Evolutionary conservation across 1,140 invertebrate genomes (phyloP), one percentile per base, ranked within the genome.

Genomic region (Bombus pyrosoma): DNA sequence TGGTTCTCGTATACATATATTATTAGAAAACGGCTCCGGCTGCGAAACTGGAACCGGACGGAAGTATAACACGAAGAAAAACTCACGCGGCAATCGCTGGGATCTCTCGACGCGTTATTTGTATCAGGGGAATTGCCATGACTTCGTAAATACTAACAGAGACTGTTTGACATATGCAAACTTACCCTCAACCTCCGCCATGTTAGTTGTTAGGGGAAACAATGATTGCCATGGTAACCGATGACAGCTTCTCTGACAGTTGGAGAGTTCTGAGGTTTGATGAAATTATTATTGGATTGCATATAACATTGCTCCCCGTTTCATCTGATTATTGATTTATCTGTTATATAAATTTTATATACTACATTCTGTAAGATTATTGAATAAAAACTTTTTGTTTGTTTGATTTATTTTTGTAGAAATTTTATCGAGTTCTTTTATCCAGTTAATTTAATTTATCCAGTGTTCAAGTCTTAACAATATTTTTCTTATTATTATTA

Each of bases 111-210:
- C 57, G 47, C 64, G 78, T 87, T 83, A 69, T 76, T 77, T 66
- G 69, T 74, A 71, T 43, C 71, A 57, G 57, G 43, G 57, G 9
- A 83, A 41, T 39, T 53, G 64, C 53, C 53, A 62, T 34, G 75
- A 13, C 41, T 62, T 79, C 22, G 59, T 79, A 84, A 86, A 80
- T 85, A 69, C 62, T 84, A 71, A 43, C 41, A 59, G 34, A 80
- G 74, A 66, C 47, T 57, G 87, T 88, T 88, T 91, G 87, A 90
- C 88, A 87, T 87, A 84, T 68, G 83, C 59, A 73, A 89, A 94
- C 93, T 93, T 93, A 94, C 93, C 93, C 91, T 92, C 92, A 41
- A 76, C 83, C 89, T 92, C 90, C 79, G 92, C 93, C 93, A 94
- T 94, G 91, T 93, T 90, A 86, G 92, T 93, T 91, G 91, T 92